Conservation (phyloP, 2,888 invertebrate species). For the Acleris cristana region DNA sequence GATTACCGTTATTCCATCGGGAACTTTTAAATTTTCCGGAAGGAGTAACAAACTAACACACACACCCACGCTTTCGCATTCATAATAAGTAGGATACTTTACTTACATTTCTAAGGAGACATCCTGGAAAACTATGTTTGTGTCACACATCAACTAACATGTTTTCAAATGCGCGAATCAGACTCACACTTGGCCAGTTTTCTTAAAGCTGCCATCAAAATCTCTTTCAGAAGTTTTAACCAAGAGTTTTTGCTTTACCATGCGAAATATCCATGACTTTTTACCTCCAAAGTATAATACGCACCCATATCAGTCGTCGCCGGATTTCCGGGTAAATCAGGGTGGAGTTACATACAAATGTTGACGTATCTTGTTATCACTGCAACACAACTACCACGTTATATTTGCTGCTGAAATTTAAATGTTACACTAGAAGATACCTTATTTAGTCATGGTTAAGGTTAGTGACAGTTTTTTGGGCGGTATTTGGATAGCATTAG, state of each 20-base stretch:
- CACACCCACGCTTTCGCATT: too few species aligned
- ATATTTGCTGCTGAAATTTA: not conserved
- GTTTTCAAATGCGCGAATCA: too few species aligned
- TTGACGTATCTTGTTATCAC: slow-evolving; percentile 71
- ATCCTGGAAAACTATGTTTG: too few species aligned
- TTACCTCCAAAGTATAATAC: slow-evolving; percentile 12
- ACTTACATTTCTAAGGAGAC: too few species aligned
- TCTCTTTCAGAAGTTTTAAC: too few species aligned
- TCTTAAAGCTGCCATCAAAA: too few species aligned
- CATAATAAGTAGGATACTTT: too few species aligned
- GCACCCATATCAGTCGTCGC: slow-evolving; percentile 57
- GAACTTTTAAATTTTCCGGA: too few species aligned
- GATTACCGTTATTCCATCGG: too few species aligned
- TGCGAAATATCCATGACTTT: not conserved
- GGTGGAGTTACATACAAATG: slow-evolving; percentile 58
- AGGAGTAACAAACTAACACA: too few species aligned
- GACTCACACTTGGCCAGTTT: too few species aligned
- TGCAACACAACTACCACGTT: slow-evolving; percentile 44
- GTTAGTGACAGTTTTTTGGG: not conserved
- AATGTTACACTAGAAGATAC: not conserved
- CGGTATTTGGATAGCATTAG: slow-evolving; percentile 32
- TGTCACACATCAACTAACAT: too few species aligned
- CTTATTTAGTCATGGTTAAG: not conserved
- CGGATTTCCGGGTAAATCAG: slow-evolving; percentile 58
- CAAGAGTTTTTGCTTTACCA: not conserved